Percentiles rank a stretch among this genome's conserved stretches.
Conservation (phyloP, 2,888 invertebrate species). For the Chymomyza caudatula region DNA sequence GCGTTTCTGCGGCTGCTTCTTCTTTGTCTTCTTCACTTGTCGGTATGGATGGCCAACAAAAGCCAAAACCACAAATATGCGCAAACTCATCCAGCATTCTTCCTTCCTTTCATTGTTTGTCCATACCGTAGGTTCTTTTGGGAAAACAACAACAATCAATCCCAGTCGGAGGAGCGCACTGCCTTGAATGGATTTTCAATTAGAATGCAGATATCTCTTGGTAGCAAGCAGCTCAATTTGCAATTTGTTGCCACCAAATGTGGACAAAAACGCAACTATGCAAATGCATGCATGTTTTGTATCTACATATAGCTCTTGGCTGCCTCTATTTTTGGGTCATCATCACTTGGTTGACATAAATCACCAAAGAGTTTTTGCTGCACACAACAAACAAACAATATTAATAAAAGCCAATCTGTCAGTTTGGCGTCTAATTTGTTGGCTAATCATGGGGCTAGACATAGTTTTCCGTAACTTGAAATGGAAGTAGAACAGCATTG, state of each 20-base stretch:
- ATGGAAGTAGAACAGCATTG: constrained; percentile 50
- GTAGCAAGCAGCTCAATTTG: constrained; percentile 22
- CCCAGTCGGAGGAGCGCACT: constrained; percentile 40
- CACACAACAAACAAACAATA: constrained; percentile 23
- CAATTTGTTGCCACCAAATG: neutral
- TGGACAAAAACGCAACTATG: neutral
- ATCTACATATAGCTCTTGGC: neutral
- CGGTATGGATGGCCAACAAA: neutral
- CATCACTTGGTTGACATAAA: constrained; percentile 8
- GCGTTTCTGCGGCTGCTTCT: neutral
- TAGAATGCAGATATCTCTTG: constrained; percentile 39
- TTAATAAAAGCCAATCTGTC: constrained; percentile 64
- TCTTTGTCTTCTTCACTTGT: neutral
- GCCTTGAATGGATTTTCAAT: constrained; percentile 46
- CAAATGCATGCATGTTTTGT: neutral
- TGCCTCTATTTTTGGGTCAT: constrained; percentile 54
- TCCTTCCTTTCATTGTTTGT: constrained; percentile 1
- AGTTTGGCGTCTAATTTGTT: constrained; percentile 64
- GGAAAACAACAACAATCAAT: constrained; percentile 49
- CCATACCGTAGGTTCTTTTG: constrained; percentile 50
- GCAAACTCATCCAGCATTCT: constrained; percentile 31
- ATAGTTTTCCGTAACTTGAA: neutral
- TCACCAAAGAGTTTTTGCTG: neutral
- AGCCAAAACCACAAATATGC: constrained; percentile 58
- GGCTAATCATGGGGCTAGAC: constrained; percentile 54